These are phyloP conservation scores for Plectrocnemia conspersa DNA, from an alignment of 1,140 invertebrate genomes.

Conservation along the genomic window DNA sequence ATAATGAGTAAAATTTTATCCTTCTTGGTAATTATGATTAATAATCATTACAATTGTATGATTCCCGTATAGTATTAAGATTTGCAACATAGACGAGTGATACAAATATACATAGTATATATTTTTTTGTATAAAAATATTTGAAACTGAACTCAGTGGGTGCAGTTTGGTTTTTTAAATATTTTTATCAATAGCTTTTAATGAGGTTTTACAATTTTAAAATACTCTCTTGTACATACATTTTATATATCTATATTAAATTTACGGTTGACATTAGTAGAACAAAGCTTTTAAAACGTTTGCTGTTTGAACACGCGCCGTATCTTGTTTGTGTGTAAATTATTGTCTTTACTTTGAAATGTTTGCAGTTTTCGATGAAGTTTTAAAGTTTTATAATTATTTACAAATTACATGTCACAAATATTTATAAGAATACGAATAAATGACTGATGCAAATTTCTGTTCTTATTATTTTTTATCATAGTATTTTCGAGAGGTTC, in stretches of 20 bases:
- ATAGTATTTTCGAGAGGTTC: too few species aligned
- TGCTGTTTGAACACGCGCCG: constrained; percentile 16
- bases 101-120: too few species aligned
- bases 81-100: too few species aligned
- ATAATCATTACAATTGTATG: too few species aligned
- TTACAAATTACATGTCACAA: constrained; percentile 33
- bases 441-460: constrained; percentile 34
- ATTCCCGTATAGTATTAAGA: too few species aligned
- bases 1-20: too few species aligned
- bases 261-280: neutral
- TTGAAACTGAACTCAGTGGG: constrained; percentile 32
- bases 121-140: constrained; percentile 21
- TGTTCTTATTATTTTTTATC: constrained; percentile 11
- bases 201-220: neutral
- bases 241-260: too few species aligned
- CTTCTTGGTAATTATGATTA: too few species aligned
- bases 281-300: constrained; percentile 19
- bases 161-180: constrained; percentile 25
- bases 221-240: neutral
- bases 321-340: constrained; percentile 9
- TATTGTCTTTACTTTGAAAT: neutral
- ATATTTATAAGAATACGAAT: constrained; percentile 32
- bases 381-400: constrained; percentile 30
- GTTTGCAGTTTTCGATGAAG: constrained; percentile 16
- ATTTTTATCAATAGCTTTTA: constrained; percentile 18